phyloP scores from a whole-genome alignment of 2,113 vertebrate genomes.

The Tachuris rubrigastra region DNA sequence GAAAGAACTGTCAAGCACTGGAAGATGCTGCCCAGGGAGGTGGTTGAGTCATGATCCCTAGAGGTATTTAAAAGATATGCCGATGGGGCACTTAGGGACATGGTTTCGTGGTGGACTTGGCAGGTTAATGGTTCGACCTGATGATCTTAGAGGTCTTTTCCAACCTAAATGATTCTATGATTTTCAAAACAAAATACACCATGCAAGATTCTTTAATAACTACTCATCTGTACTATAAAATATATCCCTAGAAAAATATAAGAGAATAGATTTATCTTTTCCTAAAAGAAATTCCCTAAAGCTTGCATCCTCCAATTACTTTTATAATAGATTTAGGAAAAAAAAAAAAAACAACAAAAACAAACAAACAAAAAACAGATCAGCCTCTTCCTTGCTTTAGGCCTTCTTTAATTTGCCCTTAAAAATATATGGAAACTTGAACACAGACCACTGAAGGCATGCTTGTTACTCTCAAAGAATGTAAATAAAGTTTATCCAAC shows the following conservation, averaged over 20 bases:
- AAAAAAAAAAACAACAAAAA: not conserved
- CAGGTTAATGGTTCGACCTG: not conserved
- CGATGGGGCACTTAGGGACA: not conserved
- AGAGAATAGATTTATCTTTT: not conserved
- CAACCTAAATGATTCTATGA: not conserved
- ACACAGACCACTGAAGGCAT: not conserved
- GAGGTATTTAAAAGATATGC: not conserved
- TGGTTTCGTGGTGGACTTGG: not conserved
- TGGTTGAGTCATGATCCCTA: not conserved
- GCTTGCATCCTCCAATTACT: not conserved
- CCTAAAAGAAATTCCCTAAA: not conserved
- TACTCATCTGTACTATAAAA: not conserved
- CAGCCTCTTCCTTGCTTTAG: not conserved
- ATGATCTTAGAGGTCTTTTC: not conserved
- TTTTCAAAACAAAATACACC: conserved; percentile 16
- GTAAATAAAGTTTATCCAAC: not conserved
- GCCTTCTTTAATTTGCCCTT: not conserved
- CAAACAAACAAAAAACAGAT: not conserved
- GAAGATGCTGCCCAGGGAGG: not conserved
- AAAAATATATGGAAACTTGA: not conserved
- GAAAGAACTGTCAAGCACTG: not conserved
- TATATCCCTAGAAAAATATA: not conserved
- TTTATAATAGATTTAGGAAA: not conserved
- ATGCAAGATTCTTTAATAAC: not conserved
- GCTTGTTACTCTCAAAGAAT: not conserved